phyloP scores from a whole-genome alignment of 2,797 vertebrate genomes.

The Ispidina picta region DNA sequence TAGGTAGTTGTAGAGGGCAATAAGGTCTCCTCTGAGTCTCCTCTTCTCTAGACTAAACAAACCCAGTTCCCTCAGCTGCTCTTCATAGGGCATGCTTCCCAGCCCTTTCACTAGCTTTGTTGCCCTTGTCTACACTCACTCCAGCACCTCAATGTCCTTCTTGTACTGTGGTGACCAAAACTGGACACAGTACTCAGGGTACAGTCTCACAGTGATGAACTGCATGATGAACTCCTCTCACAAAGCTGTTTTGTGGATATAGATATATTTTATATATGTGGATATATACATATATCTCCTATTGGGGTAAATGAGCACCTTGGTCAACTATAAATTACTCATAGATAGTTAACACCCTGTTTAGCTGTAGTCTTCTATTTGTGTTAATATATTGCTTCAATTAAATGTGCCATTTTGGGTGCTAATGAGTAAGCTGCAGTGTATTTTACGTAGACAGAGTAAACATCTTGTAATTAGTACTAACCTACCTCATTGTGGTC shows the following conservation, averaged over 20 bases:
- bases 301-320: neutral
- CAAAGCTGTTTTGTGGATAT: neutral
- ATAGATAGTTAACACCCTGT: neutral
- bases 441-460: conserved; percentile 31
- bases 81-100: too few relatives aligned
- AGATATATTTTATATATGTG: too few relatives aligned
- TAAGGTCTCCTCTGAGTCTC: too few relatives aligned
- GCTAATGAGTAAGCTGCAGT: conserved; percentile 43
- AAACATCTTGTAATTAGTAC: conserved; percentile 9
- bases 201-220: too few relatives aligned
- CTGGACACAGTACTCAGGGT: too few relatives aligned
- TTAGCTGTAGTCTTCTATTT: conserved; percentile 23
- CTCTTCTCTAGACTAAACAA: too few relatives aligned
- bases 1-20: too few relatives aligned
- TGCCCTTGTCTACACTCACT: too few relatives aligned
- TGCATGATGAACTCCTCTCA: neutral
- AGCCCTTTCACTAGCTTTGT: too few relatives aligned
- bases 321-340: conserved; percentile 16
- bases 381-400: neutral
- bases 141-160: too few relatives aligned
- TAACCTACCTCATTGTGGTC: neutral
- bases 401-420: conserved; percentile 26
- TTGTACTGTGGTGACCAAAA: too few relatives aligned
- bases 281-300: neutral
- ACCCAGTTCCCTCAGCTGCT: too few relatives aligned